Conservation (phyloP, 2,113 vertebrate species). For the Pelmatolapia mariae region DNA sequence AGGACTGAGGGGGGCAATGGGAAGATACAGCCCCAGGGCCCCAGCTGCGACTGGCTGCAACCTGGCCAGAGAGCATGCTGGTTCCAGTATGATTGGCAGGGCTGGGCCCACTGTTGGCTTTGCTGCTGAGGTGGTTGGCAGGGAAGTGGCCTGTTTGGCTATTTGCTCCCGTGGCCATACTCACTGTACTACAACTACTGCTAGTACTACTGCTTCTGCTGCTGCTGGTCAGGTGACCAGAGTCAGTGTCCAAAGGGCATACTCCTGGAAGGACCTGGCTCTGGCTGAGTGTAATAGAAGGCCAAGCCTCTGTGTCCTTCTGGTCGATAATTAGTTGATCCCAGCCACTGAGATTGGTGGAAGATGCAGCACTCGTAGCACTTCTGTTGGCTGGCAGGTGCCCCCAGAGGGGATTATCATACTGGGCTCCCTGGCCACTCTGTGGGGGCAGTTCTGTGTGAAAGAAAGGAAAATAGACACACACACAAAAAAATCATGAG, state of each 20-base stretch:
- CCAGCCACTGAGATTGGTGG: constrained; percentile 79
- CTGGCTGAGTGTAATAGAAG: constrained; percentile 82
- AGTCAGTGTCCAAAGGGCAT: constrained; percentile 87
- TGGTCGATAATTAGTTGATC: constrained; percentile 91
- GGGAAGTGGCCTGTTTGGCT: constrained; percentile 88
- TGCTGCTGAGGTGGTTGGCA: constrained; percentile 80
- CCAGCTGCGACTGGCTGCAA: constrained; percentile 80
- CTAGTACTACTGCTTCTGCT: constrained; percentile 74
- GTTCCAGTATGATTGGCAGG: constrained; percentile 76
- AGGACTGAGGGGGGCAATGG: constrained; percentile 76
- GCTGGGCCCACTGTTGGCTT: constrained; percentile 75
- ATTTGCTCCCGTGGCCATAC: constrained; percentile 90
- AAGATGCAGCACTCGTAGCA: constrained; percentile 73
- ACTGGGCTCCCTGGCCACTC: constrained; percentile 87
- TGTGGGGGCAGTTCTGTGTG: constrained; percentile 79
- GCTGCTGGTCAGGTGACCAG: constrained; percentile 83
- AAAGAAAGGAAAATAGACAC: not conserved
- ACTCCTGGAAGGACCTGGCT: constrained; percentile 84
- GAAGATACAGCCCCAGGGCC: constrained; percentile 79
- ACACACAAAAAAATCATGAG: not conserved
- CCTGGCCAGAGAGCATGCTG: constrained; percentile 69
- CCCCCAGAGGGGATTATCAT: constrained; percentile 95
- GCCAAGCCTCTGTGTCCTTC: constrained; percentile 91
- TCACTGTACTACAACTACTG: constrained; percentile 71
- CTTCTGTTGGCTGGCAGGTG: constrained; percentile 82